Evolutionary conservation across 2,888 invertebrate species (phyloP).

Genomic region (Drosophila prolongata): DNA sequence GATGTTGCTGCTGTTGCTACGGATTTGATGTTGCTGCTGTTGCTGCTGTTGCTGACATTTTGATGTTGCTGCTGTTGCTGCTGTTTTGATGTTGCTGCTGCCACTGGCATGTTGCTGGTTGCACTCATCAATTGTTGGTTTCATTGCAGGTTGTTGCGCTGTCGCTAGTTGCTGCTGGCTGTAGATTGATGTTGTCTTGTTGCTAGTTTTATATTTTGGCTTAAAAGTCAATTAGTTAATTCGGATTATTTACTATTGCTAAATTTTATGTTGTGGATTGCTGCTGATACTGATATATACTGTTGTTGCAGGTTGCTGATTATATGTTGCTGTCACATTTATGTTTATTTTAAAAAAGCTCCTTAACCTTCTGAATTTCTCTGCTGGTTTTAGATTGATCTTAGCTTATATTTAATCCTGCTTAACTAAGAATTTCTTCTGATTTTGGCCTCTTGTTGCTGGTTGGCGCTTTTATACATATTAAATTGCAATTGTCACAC

Average conservation of each 20-base stretch:
- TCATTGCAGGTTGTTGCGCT: not conserved
- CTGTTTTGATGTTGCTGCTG: not conserved
- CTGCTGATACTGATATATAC: not conserved
- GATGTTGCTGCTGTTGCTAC: conserved; percentile 1
- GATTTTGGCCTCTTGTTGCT: not conserved
- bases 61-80: too few species aligned
- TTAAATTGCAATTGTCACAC: not conserved
- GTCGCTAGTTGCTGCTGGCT: not conserved
- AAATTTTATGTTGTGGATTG: too few species aligned
- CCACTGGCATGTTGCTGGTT: not conserved
- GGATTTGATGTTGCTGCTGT: not conserved
- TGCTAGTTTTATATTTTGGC: not conserved
- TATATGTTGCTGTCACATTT: not conserved
- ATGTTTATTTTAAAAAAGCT: too few species aligned
- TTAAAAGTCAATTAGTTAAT: not conserved
- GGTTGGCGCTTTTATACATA: too few species aligned
- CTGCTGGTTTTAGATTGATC: not conserved
- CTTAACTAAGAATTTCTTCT: not conserved
- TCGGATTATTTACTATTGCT: not conserved
- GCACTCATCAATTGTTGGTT: not conserved
- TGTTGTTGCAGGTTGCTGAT: not conserved
- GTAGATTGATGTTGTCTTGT: not conserved
- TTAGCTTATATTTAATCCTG: not conserved
- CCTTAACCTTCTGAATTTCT: too few species aligned
- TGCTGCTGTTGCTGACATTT: not conserved